Percentiles rank a stretch among this genome's conserved stretches.
These are phyloP conservation scores for Heliconius congener DNA, from an alignment of 1,140 invertebrate genomes.

Conservation along the genomic window DNA sequence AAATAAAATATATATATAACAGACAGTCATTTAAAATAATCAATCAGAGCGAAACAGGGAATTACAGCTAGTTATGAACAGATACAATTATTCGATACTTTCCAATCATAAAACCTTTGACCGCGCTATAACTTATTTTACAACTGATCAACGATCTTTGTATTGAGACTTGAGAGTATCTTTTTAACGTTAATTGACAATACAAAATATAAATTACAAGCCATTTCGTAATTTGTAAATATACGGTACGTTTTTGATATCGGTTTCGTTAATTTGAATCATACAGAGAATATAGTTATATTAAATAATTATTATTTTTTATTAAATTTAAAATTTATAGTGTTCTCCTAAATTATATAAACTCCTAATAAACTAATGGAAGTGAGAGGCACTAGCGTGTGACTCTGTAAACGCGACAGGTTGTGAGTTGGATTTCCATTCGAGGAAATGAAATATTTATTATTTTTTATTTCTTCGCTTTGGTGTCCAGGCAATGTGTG, in stretches of 20 bases:
- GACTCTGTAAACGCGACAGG: too few species aligned
- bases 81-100: background rate
- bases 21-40: too few species aligned
- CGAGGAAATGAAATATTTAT: too few species aligned
- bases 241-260: background rate
- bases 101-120: background rate
- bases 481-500: too few species aligned
- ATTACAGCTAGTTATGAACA: too few species aligned
- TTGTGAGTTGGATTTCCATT: too few species aligned
- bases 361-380: too few species aligned
- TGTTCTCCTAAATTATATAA: background rate
- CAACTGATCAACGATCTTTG: background rate
- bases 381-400: too few species aligned
- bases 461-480: too few species aligned
- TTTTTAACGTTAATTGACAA: constrained; percentile 1
- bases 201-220: background rate
- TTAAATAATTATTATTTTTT: background rate
- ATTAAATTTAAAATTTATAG: background rate
- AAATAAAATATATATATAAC: too few species aligned
- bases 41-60: too few species aligned
- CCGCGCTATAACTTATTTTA: background rate
- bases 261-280: background rate
- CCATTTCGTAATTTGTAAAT: background rate
- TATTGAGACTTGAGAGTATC: background rate
- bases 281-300: background rate